Evolutionary conservation across 2,113 vertebrate genomes (phyloP).

Genomic region (Taxidea taxus): DNA sequence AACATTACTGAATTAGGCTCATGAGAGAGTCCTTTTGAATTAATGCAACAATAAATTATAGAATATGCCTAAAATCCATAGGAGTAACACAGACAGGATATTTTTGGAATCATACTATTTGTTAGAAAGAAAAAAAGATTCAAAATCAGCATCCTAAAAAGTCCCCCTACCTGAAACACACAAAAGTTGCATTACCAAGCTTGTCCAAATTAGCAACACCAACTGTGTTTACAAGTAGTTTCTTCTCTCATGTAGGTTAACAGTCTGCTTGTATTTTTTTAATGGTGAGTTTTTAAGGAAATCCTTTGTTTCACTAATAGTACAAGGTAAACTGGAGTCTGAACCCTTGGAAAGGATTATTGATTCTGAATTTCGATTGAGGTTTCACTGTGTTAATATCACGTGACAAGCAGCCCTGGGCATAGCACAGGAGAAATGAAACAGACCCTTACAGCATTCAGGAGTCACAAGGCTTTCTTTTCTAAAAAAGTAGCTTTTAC

Average conservation of each 20-base stretch:
- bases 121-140: neutral
- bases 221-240: neutral
- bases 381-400: neutral
- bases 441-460: neutral
- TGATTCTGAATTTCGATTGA: neutral
- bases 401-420: neutral
- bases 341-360: neutral
- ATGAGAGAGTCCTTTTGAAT: neutral
- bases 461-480: neutral
- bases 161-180: neutral
- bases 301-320: neutral
- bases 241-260: neutral
- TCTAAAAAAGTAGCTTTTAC: neutral
- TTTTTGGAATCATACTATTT: neutral
- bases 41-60: neutral
- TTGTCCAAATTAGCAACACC: neutral
- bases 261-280: neutral
- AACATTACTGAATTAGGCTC: neutral
- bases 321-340: neutral
- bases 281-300: neutral
- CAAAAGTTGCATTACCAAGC: neutral
- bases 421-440: neutral
- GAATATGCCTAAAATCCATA: neutral
- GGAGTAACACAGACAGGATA: neutral
- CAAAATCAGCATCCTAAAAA: neutral